Base-by-base conservation (phyloP, 2,113 vertebrate species). In the Pteruthius melanotis region DNA sequence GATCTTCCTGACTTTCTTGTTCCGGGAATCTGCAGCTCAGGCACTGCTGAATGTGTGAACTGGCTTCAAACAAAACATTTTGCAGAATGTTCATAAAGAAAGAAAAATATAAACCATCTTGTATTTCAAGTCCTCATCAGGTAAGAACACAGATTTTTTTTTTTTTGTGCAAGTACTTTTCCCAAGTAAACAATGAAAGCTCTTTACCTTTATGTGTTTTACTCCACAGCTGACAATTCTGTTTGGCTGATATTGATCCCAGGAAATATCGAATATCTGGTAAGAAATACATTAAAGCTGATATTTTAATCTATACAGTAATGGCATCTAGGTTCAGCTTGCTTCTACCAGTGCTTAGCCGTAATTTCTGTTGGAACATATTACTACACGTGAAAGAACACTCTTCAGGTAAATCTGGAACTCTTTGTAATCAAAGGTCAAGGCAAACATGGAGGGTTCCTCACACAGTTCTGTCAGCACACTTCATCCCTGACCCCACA, bases 221-320 rank as follows among this genome's bases (percentile, higher is more conserved):
- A 99, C 99, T 84, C 99, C 99, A 92, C 99, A 99, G 98, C 99
- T 99, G 95, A 99, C 98, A 56, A 99, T 97, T 93, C 99, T 98
- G 89, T 98, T 98, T 54, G 98, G 97, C 92, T 99, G 98, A 97
- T 98, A 97, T 0, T 98, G 98, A 96, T 99, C 99, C 99, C 99
- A 99, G 88, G 98, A 98, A 96, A 99, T 98, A 95, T 99, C 99
- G 28, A 99, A 99, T 97, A 99, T 99, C 99, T 99, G 98, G 97
- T 77, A 87, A 90, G 94, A 97, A 97, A 97, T 24, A 94, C 15
- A 87, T 15, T 82, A 96, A n/a, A 96, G 68, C 53, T 79, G 40
- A 7, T 87, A 68, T 57, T 83, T 93, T 92, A 75, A 74, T 66
- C 90, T 50, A 91, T 16, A 84, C 16, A 90, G n/a, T 22, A 88